Base-by-base conservation (phyloP, 2,888 invertebrate genomes). In the Protophormia terraenovae region DNA sequence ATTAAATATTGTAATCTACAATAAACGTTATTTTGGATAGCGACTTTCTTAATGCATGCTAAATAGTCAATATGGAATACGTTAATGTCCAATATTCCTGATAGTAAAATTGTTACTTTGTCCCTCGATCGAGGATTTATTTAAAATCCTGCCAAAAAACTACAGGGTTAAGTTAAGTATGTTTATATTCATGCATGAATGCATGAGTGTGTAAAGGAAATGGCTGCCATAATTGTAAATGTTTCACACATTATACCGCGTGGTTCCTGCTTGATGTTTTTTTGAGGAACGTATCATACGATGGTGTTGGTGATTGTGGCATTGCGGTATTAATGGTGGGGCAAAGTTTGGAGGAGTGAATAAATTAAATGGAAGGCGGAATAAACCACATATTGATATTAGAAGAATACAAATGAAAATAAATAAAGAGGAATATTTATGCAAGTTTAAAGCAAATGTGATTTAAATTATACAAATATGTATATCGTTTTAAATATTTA, bases 201-300 rank as follows among this genome's bases (percentile, higher is more conserved):
- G 47, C 8, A 27, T 19, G 32, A 62, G 29, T 62, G 41, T 79
- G 24, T 79, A 50, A 69, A 29, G 77, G 72, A 83, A 76, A 71
- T 76, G 58, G 58, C 47, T 75, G 75, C 24, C 75, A 80, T 76
- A 80, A 84, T 72, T 84, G 84, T 76, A 72, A 84, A 80, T 66
- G 58, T 75, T 80, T 71, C 66, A 80, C 79, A 80, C 58, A 66
- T 50, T 41, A 32, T 69, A 62, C 14, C 14, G 45, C 53, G 45
- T 12, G 75, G 8, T 55, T 19, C 14, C 32, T 10, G 3, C 2
- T 41, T 32, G 22, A 22, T 64, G 19, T 35, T 27, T 53, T 19
- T 29, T 4, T 16, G 19, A 19, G 19, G 16, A 24, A 8, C 16
- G 35, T 38, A n/a, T n/a, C n/a, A n/a, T 38, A 1, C 41, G 16